These are phyloP conservation scores for Tipula unca DNA, from an alignment of 2,888 invertebrate species.

Conservation along the genomic window DNA sequence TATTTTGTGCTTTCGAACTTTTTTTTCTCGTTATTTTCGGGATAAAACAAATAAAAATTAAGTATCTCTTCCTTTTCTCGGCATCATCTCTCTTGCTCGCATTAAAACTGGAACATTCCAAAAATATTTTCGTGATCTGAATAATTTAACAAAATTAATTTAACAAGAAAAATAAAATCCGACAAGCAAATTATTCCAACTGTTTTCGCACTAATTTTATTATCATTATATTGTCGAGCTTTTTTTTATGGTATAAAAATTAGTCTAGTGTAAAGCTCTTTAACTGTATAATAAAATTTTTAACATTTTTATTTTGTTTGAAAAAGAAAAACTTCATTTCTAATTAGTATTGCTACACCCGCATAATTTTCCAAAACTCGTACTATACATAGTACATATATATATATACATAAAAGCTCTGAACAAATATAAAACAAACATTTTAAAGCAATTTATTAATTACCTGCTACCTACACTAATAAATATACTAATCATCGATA, in stretches of 20 bases:
- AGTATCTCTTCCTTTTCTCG: background rate
- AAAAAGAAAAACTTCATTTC: background rate
- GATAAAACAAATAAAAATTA: background rate
- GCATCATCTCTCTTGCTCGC: background rate
- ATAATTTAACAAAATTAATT: background rate
- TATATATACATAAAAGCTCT: background rate
- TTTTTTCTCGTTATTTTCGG: background rate
- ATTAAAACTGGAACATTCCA: background rate
- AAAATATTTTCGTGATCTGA: background rate
- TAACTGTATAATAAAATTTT: background rate
- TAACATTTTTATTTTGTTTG: background rate
- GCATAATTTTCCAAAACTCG: background rate
- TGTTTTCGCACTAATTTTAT: conserved; percentile 14
- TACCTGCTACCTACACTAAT: background rate
- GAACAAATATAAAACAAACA: background rate
- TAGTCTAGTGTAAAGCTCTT: background rate
- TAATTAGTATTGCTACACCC: background rate
- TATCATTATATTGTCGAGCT: background rate
- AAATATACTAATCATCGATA: background rate
- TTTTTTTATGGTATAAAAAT: background rate
- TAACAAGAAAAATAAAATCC: background rate
- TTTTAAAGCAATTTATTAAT: background rate
- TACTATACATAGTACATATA: background rate
- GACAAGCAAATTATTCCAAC: background rate
- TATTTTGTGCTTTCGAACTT: conserved; percentile 2